phyloP scores from a whole-genome alignment of 2,797 vertebrate species.

The Bovichtus diacanthus region DNA sequence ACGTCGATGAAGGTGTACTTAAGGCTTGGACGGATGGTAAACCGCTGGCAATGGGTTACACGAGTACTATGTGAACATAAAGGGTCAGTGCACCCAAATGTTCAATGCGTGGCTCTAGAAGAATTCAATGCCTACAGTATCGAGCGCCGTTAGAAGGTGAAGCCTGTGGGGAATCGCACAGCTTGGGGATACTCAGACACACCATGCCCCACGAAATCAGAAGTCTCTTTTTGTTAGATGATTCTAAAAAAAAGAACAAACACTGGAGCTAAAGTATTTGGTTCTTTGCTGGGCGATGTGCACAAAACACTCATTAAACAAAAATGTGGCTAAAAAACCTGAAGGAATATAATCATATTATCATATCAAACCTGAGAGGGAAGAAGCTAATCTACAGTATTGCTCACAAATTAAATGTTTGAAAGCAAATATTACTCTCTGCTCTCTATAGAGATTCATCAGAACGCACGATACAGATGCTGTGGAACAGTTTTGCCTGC shows the following conservation, averaged over 20 bases:
- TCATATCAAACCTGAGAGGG: conserved; percentile 32
- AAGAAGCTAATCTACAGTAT: conserved; percentile 35
- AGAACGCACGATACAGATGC: conserved; percentile 51
- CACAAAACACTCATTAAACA: conserved; percentile 30
- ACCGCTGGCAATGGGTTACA: background rate
- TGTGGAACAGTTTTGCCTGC: conserved; percentile 51
- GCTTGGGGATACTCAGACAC: background rate
- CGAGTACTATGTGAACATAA: background rate
- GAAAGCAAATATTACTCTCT: conserved; percentile 48
- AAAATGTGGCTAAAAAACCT: conserved; percentile 22
- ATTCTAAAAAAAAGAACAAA: background rate
- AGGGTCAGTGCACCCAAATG: background rate
- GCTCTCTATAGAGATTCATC: conserved; percentile 40
- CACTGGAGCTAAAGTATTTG: background rate
- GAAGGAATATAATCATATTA: conserved; percentile 25
- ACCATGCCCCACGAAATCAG: background rate
- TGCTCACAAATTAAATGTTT: conserved; percentile 49
- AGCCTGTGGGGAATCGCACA: background rate
- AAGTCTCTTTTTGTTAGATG: background rate
- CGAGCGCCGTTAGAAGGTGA: background rate
- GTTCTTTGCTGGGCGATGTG: background rate
- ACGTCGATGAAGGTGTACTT: background rate
- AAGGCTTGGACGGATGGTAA: too few relatives aligned
- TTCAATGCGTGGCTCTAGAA: background rate
- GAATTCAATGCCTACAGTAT: background rate